Evolutionary conservation across 64 coral and sea anemone species (phyloP).

Genomic region (Pocillopora damicornis): DNA sequence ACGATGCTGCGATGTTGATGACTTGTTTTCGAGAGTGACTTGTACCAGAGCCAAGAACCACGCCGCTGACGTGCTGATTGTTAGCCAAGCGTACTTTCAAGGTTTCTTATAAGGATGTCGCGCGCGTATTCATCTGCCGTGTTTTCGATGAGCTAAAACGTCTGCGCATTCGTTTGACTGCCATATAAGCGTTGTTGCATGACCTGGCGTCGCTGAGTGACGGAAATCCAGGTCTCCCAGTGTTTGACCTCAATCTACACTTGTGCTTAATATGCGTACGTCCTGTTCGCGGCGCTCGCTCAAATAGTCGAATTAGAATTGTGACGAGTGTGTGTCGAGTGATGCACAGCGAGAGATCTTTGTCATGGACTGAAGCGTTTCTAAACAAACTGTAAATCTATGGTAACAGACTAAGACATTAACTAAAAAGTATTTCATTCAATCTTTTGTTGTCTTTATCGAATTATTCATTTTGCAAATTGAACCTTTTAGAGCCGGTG

Average conservation of each 20-base stretch:
- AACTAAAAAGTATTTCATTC: constrained; percentile 11
- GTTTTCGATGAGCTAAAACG: neutral
- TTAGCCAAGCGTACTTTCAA: neutral
- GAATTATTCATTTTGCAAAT: constrained; percentile 6
- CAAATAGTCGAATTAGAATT: no score
- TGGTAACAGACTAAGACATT: constrained; percentile 10
- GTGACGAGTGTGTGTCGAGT: neutral
- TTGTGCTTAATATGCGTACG: neutral
- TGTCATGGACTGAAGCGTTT: neutral
- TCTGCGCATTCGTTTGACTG: constrained; percentile 6
- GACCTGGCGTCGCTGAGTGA: constrained; percentile 4
- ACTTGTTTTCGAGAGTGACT: constrained; percentile 12
- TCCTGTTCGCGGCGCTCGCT: no score
- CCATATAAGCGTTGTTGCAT: constrained; percentile 5
- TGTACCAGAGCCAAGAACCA: constrained; percentile 7
- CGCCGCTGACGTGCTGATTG: constrained; percentile 6
- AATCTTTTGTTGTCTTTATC: constrained; percentile 16
- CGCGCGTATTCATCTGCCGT: neutral
- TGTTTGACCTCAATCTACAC: neutral
- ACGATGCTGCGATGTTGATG: constrained; percentile 19
- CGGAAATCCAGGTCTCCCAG: neutral
- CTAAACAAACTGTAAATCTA: constrained; percentile 11
- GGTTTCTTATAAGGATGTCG: neutral
- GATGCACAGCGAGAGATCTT: neutral
- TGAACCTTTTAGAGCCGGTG: neutral